A percentile compares a stretch with the other conserved stretches of the same genome.
phyloP scores from a whole-genome alignment of 2,888 invertebrate species.

The Junonia oenone region DNA sequence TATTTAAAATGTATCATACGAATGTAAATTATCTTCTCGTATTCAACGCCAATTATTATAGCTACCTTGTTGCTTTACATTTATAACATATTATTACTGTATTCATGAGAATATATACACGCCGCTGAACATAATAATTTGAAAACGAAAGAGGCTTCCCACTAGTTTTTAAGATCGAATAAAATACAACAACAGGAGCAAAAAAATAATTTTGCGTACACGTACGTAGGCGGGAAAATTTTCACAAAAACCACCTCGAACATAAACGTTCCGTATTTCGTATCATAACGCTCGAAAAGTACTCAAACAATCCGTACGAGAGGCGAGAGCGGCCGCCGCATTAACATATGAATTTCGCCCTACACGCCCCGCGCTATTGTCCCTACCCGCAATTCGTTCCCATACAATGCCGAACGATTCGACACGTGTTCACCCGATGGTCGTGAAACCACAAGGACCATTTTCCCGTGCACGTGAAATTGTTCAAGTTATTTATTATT shows the following conservation, averaged over 20 bases:
- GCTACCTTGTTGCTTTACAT: too few relatives aligned
- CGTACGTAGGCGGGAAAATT: slow-evolving; percentile 8
- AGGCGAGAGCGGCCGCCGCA: slow-evolving; percentile 8
- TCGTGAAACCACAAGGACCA: slow-evolving; percentile 6
- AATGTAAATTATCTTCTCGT: too few relatives aligned
- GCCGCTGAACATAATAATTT: not conserved
- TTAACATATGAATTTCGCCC: slow-evolving; percentile 15
- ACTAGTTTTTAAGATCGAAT: not conserved
- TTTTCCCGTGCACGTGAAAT: slow-evolving; percentile 18
- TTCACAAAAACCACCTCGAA: slow-evolving; percentile 19
- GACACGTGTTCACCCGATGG: not conserved
- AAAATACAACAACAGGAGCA: not conserved
- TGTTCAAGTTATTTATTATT: slow-evolving; percentile 30
- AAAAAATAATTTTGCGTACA: not conserved
- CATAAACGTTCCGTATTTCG: slow-evolving; percentile 17
- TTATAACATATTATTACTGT: too few relatives aligned
- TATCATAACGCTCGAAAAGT: slow-evolving; percentile 13
- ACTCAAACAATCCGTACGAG: slow-evolving; percentile 17
- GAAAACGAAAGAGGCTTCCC: not conserved
- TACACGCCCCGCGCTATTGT: not conserved
- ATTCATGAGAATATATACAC: too few relatives aligned
- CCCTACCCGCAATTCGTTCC: slow-evolving; percentile 6
- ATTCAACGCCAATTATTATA: too few relatives aligned
- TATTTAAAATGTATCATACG: too few relatives aligned
- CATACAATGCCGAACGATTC: not conserved